A percentile compares a stretch with the other conserved stretches of the same genome.
Evolutionary conservation across 2,113 vertebrate species (phyloP).

Genomic region (Oncorhynchus clarkii): DNA sequence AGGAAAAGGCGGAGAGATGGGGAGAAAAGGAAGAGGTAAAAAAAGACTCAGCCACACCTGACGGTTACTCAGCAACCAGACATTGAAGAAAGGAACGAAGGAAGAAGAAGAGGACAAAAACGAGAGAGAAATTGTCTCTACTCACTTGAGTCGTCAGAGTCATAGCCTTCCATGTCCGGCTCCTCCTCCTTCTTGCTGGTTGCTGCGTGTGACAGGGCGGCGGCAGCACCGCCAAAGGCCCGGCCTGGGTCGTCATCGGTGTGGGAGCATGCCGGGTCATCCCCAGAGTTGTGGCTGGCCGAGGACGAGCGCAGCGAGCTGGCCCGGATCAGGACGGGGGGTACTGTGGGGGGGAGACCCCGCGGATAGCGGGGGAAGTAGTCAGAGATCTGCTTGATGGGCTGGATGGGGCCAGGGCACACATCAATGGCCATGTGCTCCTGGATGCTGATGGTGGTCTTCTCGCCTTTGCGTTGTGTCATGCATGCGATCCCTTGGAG

Average conservation of each 20-base stretch:
- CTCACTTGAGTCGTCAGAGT: slow-evolving; percentile 99
- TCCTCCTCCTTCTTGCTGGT: slow-evolving; percentile 78
- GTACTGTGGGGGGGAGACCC: slow-evolving; percentile 81
- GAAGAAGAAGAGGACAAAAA: neutral
- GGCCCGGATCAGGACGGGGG: slow-evolving; percentile 70
- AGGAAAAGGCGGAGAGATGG: neutral
- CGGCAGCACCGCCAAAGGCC: slow-evolving; percentile 63
- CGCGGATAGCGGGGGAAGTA: slow-evolving; percentile 95
- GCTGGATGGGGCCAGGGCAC: slow-evolving; percentile 92
- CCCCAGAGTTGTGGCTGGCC: slow-evolving; percentile 58
- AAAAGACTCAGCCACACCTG: neutral
- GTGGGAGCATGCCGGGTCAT: slow-evolving; percentile 81
- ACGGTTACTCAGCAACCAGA: neutral
- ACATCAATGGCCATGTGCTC: slow-evolving; percentile 98
- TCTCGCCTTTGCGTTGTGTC: slow-evolving; percentile 98
- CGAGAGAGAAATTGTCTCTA: slow-evolving; percentile 43
- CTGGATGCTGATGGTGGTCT: slow-evolving; percentile 95
- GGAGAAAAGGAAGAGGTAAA: neutral
- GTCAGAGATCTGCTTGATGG: slow-evolving; percentile 96
- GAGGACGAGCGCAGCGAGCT: slow-evolving; percentile 70
- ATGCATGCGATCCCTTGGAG: slow-evolving; percentile 89
- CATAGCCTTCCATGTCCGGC: slow-evolving; percentile 90
- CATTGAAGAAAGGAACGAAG: neutral
- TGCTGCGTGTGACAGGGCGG: slow-evolving; percentile 47
- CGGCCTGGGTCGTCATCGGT: slow-evolving; percentile 79